These are phyloP conservation scores for Spilarctia lutea DNA, from an alignment of 2,888 invertebrate species.

Conservation along the genomic window DNA sequence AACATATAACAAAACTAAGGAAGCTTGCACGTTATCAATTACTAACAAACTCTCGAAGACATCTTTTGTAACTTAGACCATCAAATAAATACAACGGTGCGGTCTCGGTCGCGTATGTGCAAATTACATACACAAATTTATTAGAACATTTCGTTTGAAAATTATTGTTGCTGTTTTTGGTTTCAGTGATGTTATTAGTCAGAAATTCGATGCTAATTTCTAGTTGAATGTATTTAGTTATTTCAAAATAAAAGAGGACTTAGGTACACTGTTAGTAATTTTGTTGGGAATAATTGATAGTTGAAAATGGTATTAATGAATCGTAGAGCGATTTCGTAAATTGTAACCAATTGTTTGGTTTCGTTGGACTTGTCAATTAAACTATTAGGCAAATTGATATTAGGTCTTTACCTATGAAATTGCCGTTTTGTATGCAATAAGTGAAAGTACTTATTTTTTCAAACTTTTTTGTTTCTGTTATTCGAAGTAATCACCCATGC, in stretches of 20 bases:
- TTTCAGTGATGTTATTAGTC: slow-evolving; percentile 43
- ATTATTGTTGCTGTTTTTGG: slow-evolving; percentile 56
- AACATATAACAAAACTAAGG: background rate
- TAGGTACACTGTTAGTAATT: slow-evolving; percentile 13
- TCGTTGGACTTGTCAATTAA: slow-evolving; percentile 11
- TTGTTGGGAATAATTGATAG: slow-evolving; percentile 12
- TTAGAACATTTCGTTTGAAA: slow-evolving; percentile 68
- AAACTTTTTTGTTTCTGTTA: too few species aligned
- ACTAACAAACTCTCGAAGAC: background rate
- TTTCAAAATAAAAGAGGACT: slow-evolving; percentile 15
- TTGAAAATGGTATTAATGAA: background rate
- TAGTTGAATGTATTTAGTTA: slow-evolving; percentile 17
- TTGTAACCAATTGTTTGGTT: slow-evolving; percentile 5
- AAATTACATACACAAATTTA: slow-evolving; percentile 75
- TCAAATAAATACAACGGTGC: slow-evolving; percentile 62
- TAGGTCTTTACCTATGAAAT: too few species aligned
- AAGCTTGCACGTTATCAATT: background rate
- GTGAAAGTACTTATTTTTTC: too few species aligned
- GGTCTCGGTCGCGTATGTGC: slow-evolving; percentile 72
- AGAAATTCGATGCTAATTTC: slow-evolving; percentile 29
- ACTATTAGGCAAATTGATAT: background rate
- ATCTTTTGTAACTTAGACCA: slow-evolving; percentile 52
- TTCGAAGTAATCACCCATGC: too few species aligned
- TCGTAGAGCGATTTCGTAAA: slow-evolving; percentile 2
- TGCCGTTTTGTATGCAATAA: too few species aligned